Percentiles rank a stretch among this genome's conserved stretches.
Conservation (phyloP, 2,113 vertebrate genomes). For the Noturus placidus region DNA sequence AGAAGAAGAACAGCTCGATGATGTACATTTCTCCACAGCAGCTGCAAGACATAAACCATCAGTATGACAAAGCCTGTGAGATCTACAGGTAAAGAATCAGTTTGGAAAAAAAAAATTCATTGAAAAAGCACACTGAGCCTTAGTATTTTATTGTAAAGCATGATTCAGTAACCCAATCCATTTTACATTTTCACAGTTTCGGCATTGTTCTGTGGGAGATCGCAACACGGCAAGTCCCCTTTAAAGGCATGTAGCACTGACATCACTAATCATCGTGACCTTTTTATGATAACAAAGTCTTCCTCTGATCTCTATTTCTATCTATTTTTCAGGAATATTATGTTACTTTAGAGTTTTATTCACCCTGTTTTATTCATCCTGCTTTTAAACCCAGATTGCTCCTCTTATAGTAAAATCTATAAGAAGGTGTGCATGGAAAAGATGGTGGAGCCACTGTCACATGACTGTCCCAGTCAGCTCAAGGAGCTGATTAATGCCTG, state of each 20-base stretch:
- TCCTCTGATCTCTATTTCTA: neutral
- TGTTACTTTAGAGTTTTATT: neutral
- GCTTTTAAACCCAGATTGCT: conserved; percentile 60
- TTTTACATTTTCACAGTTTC: conserved; percentile 74
- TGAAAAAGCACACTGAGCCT: neutral
- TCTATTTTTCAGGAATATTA: neutral
- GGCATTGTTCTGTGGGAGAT: conserved; percentile 89
- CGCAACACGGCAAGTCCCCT: conserved; percentile 74
- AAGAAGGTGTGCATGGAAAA: conserved; percentile 64
- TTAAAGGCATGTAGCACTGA: conserved; percentile 72
- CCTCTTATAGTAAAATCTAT: conserved; percentile 54
- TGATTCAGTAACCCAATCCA: neutral
- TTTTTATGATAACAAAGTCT: neutral
- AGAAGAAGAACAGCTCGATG: conserved; percentile 50
- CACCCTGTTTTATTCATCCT: neutral
- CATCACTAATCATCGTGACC: neutral
- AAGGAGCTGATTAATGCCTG: conserved; percentile 69
- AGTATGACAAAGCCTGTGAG: conserved; percentile 76
- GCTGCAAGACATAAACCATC: conserved; percentile 59
- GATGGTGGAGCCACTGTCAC: conserved; percentile 65
- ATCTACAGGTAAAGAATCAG: conserved; percentile 81
- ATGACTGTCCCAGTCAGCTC: conserved; percentile 73
- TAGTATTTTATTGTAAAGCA: neutral
- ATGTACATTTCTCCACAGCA: conserved; percentile 76
- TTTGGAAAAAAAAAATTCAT: neutral